These are phyloP conservation scores for Cheilosia pagana DNA, from an alignment of 2,888 invertebrate species.

Conservation along the genomic window DNA sequence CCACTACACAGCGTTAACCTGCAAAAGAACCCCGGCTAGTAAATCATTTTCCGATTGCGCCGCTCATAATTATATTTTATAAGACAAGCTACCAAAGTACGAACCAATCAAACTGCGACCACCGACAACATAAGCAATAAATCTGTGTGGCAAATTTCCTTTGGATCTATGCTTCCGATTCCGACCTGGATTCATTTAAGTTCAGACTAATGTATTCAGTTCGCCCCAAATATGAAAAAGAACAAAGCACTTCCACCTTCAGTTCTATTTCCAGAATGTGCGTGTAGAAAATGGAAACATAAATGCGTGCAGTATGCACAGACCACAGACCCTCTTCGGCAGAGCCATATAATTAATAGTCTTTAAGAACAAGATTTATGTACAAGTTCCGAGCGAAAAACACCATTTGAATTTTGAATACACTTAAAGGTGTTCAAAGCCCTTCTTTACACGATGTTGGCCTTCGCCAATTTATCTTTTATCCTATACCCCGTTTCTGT, in stretches of 20 bases:
- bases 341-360: constrained; percentile 17
- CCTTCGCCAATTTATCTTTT: constrained; percentile 44
- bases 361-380: constrained; percentile 25
- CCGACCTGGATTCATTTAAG: not conserved
- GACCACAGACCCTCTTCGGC: not conserved
- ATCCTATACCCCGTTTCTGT: not conserved
- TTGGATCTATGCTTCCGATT: not conserved
- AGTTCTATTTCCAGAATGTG: constrained; percentile 5
- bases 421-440: constrained; percentile 30
- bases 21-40: rapidly evolving
- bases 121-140: not conserved
- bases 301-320: constrained; percentile 1
- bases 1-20: no score
- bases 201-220: not conserved
- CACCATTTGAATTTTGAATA: constrained; percentile 2
- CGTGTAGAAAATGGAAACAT: constrained; percentile 3
- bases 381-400: not conserved
- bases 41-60: no score
- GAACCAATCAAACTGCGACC: not conserved
- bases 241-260: not conserved
- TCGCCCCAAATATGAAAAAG: not conserved
- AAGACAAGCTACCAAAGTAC: not conserved
- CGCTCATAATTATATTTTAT: no score
- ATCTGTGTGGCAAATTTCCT: constrained; percentile 13
- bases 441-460: not conserved